These are phyloP conservation scores for Drosophila busckii DNA, from an alignment of 1,140 invertebrate genomes.

Conservation along the genomic window DNA sequence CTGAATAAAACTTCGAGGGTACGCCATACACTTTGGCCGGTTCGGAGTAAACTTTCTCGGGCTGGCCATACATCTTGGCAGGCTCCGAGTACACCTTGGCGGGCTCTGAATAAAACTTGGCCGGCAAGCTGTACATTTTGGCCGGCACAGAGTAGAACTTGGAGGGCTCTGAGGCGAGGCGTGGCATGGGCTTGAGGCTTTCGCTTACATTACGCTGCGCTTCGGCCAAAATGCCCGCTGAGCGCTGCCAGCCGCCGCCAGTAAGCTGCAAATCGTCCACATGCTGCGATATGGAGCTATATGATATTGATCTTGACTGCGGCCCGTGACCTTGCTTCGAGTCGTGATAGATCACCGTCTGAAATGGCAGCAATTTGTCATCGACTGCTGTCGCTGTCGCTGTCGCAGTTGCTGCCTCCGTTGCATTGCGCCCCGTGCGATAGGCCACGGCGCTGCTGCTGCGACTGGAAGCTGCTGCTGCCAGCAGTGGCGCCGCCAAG, in stretches of 20 bases:
- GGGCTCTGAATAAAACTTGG: slow-evolving; percentile 83
- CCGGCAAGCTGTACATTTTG: slow-evolving; percentile 81
- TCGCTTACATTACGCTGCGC: slow-evolving; percentile 75
- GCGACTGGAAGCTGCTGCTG: slow-evolving; percentile 30
- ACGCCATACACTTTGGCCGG: slow-evolving; percentile 84
- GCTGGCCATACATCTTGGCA: slow-evolving; percentile 83
- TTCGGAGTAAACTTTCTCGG: slow-evolving; percentile 83
- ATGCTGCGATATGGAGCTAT: slow-evolving; percentile 80
- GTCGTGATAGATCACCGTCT: slow-evolving; percentile 81
- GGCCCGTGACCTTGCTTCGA: slow-evolving; percentile 77
- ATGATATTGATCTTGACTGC: slow-evolving; percentile 80
- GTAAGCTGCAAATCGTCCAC: slow-evolving; percentile 65
- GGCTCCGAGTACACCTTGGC: slow-evolving; percentile 83
- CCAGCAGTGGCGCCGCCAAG: slow-evolving; percentile 55
- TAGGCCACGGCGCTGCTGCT: slow-evolving; percentile 25
- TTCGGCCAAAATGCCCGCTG: slow-evolving; percentile 63
- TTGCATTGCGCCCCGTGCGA: slow-evolving; percentile 28
- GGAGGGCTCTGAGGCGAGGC: slow-evolving; percentile 69
- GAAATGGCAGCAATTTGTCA: slow-evolving; percentile 65
- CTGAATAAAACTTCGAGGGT: slow-evolving; percentile 81
- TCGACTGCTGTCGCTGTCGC: slow-evolving; percentile 14
- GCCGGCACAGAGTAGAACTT: slow-evolving; percentile 80
- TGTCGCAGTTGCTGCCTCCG: slow-evolving; percentile 6
- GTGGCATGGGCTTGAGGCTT: slow-evolving; percentile 52
- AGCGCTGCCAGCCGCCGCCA: slow-evolving; percentile 48